These are phyloP conservation scores for Okamejei kenojei DNA, from an alignment of 2,797 vertebrate species.

Conservation along the genomic window DNA sequence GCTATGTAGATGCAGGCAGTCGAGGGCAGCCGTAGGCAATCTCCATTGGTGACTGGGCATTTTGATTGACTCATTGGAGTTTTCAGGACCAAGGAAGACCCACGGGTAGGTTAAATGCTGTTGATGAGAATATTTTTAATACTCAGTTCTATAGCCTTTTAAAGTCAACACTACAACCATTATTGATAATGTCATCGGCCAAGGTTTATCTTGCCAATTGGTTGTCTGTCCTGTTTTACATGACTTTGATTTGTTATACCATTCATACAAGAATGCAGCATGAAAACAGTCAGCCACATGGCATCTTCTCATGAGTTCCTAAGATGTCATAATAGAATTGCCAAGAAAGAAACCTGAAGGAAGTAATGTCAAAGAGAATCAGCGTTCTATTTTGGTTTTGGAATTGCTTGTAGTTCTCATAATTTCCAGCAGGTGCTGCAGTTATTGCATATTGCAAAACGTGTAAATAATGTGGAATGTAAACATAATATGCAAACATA, in stretches of 20 bases:
- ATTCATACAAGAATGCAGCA: background rate
- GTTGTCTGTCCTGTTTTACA: too few species aligned
- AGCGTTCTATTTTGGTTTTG: background rate
- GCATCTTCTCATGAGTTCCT: too few species aligned
- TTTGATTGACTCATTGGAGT: too few species aligned
- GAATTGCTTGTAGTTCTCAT: background rate
- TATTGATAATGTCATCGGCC: background rate
- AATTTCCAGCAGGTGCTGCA: slow-evolving; percentile 13
- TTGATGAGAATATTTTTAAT: background rate
- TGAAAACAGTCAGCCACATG: background rate
- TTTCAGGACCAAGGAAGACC: too few species aligned
- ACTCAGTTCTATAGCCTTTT: background rate
- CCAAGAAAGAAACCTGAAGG: background rate
- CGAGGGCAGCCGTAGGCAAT: too few species aligned
- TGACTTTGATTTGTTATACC: background rate
- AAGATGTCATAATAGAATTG: background rate
- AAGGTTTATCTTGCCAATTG: background rate
- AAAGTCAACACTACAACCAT: background rate
- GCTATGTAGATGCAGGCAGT: too few species aligned
- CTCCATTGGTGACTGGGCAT: too few species aligned
- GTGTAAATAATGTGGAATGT: too few species aligned
- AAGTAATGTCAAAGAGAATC: too few species aligned
- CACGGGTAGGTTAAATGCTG: background rate
- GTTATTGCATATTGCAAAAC: background rate
- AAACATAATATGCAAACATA: background rate